Base-by-base conservation (phyloP, 2,888 invertebrate genomes). In the Lithosia quadra region DNA sequence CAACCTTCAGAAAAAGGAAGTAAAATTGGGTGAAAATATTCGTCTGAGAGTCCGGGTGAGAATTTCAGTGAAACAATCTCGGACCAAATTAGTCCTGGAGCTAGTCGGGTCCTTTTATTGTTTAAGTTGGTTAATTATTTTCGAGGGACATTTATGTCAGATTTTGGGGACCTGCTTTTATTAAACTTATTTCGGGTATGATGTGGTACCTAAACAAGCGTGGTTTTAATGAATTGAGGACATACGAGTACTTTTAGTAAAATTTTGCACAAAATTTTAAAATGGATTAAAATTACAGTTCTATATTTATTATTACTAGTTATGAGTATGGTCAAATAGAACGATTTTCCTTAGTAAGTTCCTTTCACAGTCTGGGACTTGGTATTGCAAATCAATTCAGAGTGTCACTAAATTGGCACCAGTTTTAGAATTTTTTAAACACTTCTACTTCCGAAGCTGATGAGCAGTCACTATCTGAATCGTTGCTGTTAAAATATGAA, bases 41-140 rank as follows among this genome's bases (percentile, higher is more conserved):
- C 69, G 43, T 67, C 49, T 55, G 43, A 64, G 28, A 66, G 39
- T 59, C 60, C 7, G 65, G 28, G 67, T 56, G 61, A 60, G 65
- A 62, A 67, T 71, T 74, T 72, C 61, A 63, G 73, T 65, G n/a
- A 68, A 74, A 72, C 68, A 74, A 73, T 74, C 66, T 69, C 67
- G 39, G 74, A 58, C 63, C 43, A 73, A 78, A 82, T 80, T 78
- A 75, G 75, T 69, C 74, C 66, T 63, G 15, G 0, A 68, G 72
- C 72, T 75, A 77, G 77, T 74, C 64, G 72, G 65, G 70, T 60
- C 77, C 74, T 73, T 77, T 82, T 80, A 84, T 81, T 83, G 84
- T 84, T 78, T 78, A 80, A 83, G 74, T 84, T 83, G 73, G 71
- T 76, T 83, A 80, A 81, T 84, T 83, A 80, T 80, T 84, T 77